A percentile compares a stretch with the other conserved stretches of the same genome.
Conservation (phyloP, 2,113 vertebrate genomes). For the Caranx ignobilis region DNA sequence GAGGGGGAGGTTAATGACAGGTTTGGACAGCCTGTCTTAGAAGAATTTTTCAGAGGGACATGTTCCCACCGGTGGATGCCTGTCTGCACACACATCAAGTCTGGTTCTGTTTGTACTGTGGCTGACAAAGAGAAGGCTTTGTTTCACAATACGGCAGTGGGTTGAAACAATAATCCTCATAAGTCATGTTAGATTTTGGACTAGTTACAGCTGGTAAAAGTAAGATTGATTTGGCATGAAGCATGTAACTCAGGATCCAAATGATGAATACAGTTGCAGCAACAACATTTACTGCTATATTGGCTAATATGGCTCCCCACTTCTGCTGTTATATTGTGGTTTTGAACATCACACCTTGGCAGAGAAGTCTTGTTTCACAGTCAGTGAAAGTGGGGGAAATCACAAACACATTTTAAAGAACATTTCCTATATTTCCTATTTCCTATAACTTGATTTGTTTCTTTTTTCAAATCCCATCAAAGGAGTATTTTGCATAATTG, state of each 20-base stretch:
- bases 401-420: background rate
- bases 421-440: background rate
- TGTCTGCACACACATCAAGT: slow-evolving; percentile 68
- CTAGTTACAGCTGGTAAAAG: slow-evolving; percentile 33
- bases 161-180: slow-evolving; percentile 51
- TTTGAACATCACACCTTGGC: background rate
- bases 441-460: background rate
- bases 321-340: background rate
- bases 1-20: slow-evolving; percentile 60
- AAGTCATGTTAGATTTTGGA: slow-evolving; percentile 21
- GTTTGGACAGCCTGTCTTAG: slow-evolving; percentile 40
- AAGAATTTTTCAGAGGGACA: slow-evolving; percentile 66
- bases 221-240: slow-evolving; percentile 29
- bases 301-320: background rate
- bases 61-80: slow-evolving; percentile 74
- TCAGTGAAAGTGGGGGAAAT: slow-evolving; percentile 16
- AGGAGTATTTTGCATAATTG: slow-evolving; percentile 36
- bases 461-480: slow-evolving; percentile 12
- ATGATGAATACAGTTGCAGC: slow-evolving; percentile 5
- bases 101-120: slow-evolving; percentile 66
- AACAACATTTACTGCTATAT: background rate
- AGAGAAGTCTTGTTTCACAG: background rate
- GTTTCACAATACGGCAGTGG: slow-evolving; percentile 57
- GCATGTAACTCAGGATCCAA: slow-evolving; percentile 2
- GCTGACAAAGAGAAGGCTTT: slow-evolving; percentile 64